These are phyloP conservation scores for Geothlypis trichas DNA, from an alignment of 2,113 vertebrate genomes.

Conservation along the genomic window DNA sequence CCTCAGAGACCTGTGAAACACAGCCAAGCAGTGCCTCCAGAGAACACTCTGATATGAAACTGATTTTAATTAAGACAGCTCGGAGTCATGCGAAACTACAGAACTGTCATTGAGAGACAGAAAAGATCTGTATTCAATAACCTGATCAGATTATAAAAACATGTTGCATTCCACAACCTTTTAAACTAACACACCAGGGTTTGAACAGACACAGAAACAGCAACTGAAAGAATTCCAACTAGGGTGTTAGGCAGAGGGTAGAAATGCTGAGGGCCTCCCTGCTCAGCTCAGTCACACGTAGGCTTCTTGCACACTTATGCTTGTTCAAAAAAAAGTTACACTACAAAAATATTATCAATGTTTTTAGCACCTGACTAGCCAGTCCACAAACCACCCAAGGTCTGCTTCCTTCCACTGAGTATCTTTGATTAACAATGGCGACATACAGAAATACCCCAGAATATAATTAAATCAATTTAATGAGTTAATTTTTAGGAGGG, in stretches of 20 bases:
- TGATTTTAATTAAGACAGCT: slow-evolving; percentile 46
- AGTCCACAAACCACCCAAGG: not conserved
- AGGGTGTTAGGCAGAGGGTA: not conserved
- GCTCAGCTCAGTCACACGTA: accelerated
- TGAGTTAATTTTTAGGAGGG: not conserved
- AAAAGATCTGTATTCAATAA: slow-evolving; percentile 44
- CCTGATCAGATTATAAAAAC: slow-evolving; percentile 33
- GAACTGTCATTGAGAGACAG: not conserved
- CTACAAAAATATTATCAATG: not conserved
- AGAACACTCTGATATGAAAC: not conserved
- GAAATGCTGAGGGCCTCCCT: not conserved
- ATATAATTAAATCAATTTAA: not conserved
- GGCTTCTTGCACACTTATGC: not conserved
- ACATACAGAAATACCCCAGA: not conserved
- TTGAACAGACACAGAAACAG: not conserved
- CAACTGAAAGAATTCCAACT: not conserved
- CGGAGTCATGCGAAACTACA: not conserved
- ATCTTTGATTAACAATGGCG: accelerated
- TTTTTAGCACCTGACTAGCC: not conserved
- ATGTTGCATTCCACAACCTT: not conserved
- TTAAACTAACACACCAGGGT: not conserved
- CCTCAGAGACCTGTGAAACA: not conserved
- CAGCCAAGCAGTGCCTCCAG: not conserved
- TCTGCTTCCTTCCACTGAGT: accelerated
- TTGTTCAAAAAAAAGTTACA: not conserved